Base-by-base conservation (phyloP, 2,113 vertebrate genomes). In the Pluvialis apricaria region DNA sequence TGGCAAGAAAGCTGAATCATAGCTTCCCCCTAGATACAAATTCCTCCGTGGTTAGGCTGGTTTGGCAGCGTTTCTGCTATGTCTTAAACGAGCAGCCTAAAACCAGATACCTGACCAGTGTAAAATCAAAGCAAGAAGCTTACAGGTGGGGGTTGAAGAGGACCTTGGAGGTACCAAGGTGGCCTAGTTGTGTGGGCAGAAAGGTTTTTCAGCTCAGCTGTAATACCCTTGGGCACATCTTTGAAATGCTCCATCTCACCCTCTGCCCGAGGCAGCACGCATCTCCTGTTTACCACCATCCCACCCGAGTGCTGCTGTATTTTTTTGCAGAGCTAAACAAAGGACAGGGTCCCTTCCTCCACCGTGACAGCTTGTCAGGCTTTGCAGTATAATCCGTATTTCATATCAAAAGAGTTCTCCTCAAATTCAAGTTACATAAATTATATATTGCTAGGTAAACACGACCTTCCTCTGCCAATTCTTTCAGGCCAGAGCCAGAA, bases 391-490 rank as follows among this genome's bases (percentile, higher is more conserved):
- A 77, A 85, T 85, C 68, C 49, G 42, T 88, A 94, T 86, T 95
- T 95, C 89, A 76, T 40, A 86, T 82, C 75, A 86, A 84, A 92
- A 90, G 45, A 80, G 22, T 88, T 5, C 15, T 26, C 32, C 87
- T 92, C 73, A 85, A 49, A 90, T 91, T 62, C 86, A 72, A 76
- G 66, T 82, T 85, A 32, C 60, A 94, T 94, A 92, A 95, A 91
- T 91, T 85, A 85, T 72, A 45, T 82, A 80, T 89, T 79, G 26
- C 81, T 82, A 68, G 61, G 94, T 87, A 96, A 95, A 94, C 73
- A 91, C 1, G 18, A 95, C 83, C 94, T 92, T 91, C 86, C 66
- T 94, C 75, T 87, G 66, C 58, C 91, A 80, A 76, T 72, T 79
- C 77, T 95, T 91, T 92, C 72, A 89, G 84, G 71, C 18, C 81